Base-by-base conservation (phyloP, 2,113 vertebrate genomes). In the Carassius carassius region DNA sequence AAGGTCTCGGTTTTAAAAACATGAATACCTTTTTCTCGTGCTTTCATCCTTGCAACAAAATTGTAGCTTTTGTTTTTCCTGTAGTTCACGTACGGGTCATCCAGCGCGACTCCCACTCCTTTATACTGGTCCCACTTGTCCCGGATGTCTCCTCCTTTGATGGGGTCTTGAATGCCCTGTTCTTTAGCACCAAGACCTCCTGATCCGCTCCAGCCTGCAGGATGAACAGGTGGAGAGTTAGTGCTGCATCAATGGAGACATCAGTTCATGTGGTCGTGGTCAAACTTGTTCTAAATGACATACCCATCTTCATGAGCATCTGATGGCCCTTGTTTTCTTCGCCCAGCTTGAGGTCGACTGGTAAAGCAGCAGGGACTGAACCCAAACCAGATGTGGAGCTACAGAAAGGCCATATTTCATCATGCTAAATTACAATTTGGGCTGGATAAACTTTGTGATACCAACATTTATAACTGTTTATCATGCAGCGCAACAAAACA, bases 101-200 rank as follows among this genome's bases (percentile, higher is more conserved):
- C 98, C 82, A 99, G 91, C 0, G 97, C 94, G 76, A 99, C 97
- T 0, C 98, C 98, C 51, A 99, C 98, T 1, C 98, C 98, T 91
- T 99, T 99, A 85, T 98, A 99, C 91, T 99, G 98, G 94, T 99
- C 98, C 98, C 98, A 99, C 88, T 98, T 99, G 91, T 99, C 98
- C 44, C 98, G 92, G 41, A 99, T 90, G 3, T 99, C 98, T 0
- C 98, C 98, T 35, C 98, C 98, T 91, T 98, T 98, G 90, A 99
- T 99, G 51, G 98, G 98, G 91, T 99, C 98, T 91, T 99, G 97
- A 88, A 99, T 99, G n/a, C 98, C 98, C 86, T 99, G 98, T 83
- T 99, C 98, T 89, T 99, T 99, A 37, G 93, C 97, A 19, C 98
- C 98, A 25, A 99, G 78, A 5, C 98, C 98, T 0, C 98, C 98